Evolutionary conservation across 1,140 invertebrate genomes (phyloP).

Genomic region (Anoplolepis gracilipes): DNA sequence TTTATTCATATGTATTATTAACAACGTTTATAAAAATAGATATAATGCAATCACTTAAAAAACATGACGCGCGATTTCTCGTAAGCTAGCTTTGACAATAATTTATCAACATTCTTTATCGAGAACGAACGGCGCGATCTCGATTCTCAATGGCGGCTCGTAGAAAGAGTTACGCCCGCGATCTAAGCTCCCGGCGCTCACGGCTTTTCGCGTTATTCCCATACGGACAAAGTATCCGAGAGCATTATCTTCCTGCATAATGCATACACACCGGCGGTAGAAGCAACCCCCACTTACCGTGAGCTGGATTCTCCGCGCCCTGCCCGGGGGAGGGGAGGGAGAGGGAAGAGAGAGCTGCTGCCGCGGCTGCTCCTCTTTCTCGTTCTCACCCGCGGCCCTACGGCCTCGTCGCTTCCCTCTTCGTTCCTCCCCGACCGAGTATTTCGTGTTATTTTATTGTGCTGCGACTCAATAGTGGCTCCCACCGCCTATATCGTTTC

Average conservation of each 20-base stretch:
- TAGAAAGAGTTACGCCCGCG: conserved; percentile 67
- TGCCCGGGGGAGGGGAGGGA: conserved; percentile 38
- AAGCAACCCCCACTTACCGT: conserved; percentile 72
- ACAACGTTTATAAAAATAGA: neutral
- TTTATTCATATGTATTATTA: neutral
- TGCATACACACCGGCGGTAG: conserved; percentile 81
- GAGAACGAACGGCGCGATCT: conserved; percentile 35
- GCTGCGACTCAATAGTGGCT: conserved; percentile 84
- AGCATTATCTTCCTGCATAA: conserved; percentile 86
- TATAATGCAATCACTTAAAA: neutral
- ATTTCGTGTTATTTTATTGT: conserved; percentile 86
- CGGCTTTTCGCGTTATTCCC: conserved; percentile 84
- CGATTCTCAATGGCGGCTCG: conserved; percentile 62
- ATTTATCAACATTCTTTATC: conserved; percentile 41
- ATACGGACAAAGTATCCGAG: conserved; percentile 85
- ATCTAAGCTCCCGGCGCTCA: conserved; percentile 62
- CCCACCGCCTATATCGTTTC: conserved; percentile 71
- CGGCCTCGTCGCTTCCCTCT: conserved; percentile 46
- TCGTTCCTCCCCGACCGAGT: conserved; percentile 76
- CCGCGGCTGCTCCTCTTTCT: conserved; percentile 37
- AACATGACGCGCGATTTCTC: neutral
- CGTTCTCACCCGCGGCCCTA: conserved; percentile 23
- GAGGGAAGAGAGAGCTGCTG: neutral
- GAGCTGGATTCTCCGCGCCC: conserved; percentile 66
- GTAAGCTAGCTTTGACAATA: conserved; percentile 3